Evolutionary conservation across 1,140 invertebrate genomes (phyloP).

Genomic region (Phocides pigmalion): DNA sequence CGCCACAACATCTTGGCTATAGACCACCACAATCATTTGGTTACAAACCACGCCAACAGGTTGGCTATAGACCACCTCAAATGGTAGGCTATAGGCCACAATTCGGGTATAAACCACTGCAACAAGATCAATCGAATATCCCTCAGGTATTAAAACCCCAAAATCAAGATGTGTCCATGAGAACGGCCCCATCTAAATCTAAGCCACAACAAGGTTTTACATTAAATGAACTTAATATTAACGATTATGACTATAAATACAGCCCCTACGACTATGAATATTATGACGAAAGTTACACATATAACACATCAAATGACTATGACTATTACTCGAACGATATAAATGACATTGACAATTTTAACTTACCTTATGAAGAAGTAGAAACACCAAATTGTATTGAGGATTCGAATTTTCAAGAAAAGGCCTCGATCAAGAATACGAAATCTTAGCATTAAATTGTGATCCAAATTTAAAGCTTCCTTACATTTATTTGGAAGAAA

Average conservation of each 20-base stretch:
- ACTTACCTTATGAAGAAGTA: not conserved
- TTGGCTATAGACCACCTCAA: no score
- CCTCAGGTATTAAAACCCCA: no score
- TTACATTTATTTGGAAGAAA: slow-evolving; percentile 26
- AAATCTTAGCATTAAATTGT: slow-evolving; percentile 36
- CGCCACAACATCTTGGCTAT: no score
- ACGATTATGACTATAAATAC: not conserved
- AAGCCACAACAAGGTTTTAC: not conserved
- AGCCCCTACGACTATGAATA: not conserved
- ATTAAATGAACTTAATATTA: not conserved
- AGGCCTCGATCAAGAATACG: slow-evolving; percentile 24
- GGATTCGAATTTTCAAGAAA: slow-evolving; percentile 29
- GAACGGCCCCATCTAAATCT: not conserved
- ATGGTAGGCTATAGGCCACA: no score
- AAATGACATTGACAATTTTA: not conserved
- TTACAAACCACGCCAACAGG: no score
- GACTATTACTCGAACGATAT: not conserved
- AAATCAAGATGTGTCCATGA: no score
- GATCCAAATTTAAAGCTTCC: slow-evolving; percentile 36
- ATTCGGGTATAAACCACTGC: no score
- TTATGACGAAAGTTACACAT: not conserved
- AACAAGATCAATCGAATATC: no score
- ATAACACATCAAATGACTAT: not conserved
- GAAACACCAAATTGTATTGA: not conserved
- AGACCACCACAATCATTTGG: no score